A percentile compares a stretch with the other conserved stretches of the same genome.
Evolutionary conservation across 2,113 vertebrate species (phyloP).

Genomic region (Mohoua ochrocephala): DNA sequence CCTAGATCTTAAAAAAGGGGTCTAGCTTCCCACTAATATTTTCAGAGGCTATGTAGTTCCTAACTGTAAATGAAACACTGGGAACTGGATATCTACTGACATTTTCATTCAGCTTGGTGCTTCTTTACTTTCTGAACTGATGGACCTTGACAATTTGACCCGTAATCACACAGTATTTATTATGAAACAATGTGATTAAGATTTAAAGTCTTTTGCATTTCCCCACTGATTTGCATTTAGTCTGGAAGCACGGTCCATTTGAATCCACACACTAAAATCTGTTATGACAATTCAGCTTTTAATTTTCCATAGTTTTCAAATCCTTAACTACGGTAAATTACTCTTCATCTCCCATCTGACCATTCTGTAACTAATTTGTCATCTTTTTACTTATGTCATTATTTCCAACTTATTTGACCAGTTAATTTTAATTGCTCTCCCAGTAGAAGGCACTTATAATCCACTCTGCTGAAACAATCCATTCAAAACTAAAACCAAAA

Average conservation of each 20-base stretch:
- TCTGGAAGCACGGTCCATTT: not conserved
- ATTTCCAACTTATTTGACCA: constrained; percentile 1
- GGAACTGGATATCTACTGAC: not conserved
- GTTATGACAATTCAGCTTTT: not conserved
- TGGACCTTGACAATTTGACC: not conserved
- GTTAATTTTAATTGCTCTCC: not conserved
- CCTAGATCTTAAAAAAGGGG: not conserved
- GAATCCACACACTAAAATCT: not conserved
- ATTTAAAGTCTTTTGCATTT: not conserved
- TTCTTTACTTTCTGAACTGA: not conserved
- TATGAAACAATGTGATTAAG: not conserved
- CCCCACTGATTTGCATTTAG: not conserved
- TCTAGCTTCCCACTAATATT: not conserved
- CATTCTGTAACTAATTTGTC: not conserved
- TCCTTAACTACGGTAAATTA: not conserved
- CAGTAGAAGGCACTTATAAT: constrained; percentile 1
- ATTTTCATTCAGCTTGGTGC: not conserved
- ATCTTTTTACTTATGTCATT: not conserved
- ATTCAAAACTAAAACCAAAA: not conserved
- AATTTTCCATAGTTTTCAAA: not conserved
- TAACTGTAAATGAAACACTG: not conserved
- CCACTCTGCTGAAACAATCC: not conserved
- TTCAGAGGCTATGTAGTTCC: not conserved
- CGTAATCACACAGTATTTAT: not conserved
- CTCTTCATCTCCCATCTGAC: not conserved